These are phyloP conservation scores for Melanophora roralis DNA, from an alignment of 2,888 invertebrate genomes.

Conservation along the genomic window DNA sequence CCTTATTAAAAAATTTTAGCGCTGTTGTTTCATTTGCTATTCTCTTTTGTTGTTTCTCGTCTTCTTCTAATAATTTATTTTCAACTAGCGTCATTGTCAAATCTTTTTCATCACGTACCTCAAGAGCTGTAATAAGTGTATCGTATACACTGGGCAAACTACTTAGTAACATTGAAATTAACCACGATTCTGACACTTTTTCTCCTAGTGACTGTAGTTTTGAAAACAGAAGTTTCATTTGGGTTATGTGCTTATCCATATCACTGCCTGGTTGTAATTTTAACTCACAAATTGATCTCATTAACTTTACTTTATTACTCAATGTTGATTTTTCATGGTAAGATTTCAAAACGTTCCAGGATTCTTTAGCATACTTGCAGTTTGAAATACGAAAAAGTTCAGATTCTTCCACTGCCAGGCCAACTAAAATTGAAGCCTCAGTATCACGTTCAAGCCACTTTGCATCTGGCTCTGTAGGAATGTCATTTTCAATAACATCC, in stretches of 20 bases:
- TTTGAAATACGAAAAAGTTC: too few species aligned
- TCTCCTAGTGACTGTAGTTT: slow-evolving; percentile 17
- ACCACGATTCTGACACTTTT: slow-evolving; percentile 12
- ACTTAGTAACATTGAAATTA: neutral
- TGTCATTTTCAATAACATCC: slow-evolving; percentile 11
- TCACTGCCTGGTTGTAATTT: neutral
- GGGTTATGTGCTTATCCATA: too few species aligned
- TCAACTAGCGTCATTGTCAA: neutral
- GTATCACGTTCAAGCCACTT: slow-evolving; percentile 27
- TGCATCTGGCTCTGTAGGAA: neutral
- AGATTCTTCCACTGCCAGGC: neutral
- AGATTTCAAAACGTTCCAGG: neutral
- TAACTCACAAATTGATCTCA: slow-evolving; percentile 30
- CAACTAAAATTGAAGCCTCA: slow-evolving; percentile 38
- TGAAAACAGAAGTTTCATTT: neutral
- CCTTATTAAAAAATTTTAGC: too few species aligned
- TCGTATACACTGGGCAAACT: too few species aligned
- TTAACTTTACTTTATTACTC: slow-evolving; percentile 20
- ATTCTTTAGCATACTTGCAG: neutral
- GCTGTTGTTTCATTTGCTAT: too few species aligned
- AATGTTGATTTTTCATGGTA: neutral
- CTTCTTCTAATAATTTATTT: neutral
- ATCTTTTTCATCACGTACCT: slow-evolving; percentile 18
- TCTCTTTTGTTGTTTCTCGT: too few species aligned
- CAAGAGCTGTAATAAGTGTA: too few species aligned